Evolutionary conservation across 1,140 invertebrate species (phyloP), one percentile per base, ranked within the genome.

Genomic region (Bombus sylvicola): DNA sequence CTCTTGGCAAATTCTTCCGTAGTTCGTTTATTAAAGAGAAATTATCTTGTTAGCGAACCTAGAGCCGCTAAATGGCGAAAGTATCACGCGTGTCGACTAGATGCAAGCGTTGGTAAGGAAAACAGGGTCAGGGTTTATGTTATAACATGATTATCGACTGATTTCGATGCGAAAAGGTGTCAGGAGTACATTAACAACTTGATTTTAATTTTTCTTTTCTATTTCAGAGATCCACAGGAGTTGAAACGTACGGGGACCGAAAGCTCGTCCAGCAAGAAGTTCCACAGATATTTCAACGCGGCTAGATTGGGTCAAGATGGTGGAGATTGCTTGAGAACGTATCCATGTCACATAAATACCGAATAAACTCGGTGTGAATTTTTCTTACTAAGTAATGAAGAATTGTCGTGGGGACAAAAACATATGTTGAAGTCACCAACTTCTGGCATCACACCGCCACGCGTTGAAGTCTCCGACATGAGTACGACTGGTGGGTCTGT

Each of bases 251-350:
- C 96, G 41, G 96, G 95, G 28, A 94, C 95, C 37, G 96, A 96
- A 81, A 97, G 97, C 94, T 95, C 95, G 87, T 97, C 97, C 82
- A 97, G 98, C 69, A 94, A 97, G 37, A 96, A 97, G 62, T 98
- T 98, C 94, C 97, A 97, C 94, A 96, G 96, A 91, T 98, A 98
- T 90, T 96, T 98, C 13, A 96, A 97, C 92, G 97, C 98, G 0
- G 98, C 98, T 4, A 96, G 97, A 91, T 96, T 97, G 92, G 98
- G 98, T 5, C 97, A 98, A 94, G 97, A 98, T 85, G 96, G 97
- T 88, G 97, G 97, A 86, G 97, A 98, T 92, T 98, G 98, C 91
- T 87, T 96, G 1, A 92, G 94, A 90, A 91, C 96, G 2, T 98
- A 98, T 93, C 96, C 97, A 72, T 98, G 98, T 93, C 94, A 95